phyloP scores from a whole-genome alignment of 2,888 invertebrate genomes.

The Tryphoninae sp. region DNA sequence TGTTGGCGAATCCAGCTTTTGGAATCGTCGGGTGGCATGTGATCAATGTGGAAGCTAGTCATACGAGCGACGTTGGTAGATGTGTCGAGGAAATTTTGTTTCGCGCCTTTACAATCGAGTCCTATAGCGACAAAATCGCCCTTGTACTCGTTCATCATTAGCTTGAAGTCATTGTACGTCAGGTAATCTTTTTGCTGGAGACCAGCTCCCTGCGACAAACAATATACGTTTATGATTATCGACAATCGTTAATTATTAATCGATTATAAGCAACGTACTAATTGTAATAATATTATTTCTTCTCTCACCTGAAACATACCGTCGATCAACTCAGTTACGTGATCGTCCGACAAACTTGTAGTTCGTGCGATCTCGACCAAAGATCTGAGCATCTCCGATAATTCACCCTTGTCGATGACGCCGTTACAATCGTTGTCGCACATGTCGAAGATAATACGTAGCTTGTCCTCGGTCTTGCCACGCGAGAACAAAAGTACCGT shows the following conservation, averaged over 20 bases:
- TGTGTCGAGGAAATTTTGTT: conserved; percentile 96
- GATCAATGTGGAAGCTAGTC: conserved; percentile 95
- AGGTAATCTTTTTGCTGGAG: conserved; percentile 94
- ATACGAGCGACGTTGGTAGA: conserved; percentile 97
- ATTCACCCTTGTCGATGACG: conserved; percentile 95
- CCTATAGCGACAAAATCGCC: conserved; percentile 97
- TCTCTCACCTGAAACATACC: conserved; percentile 92
- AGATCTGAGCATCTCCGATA: conserved; percentile 96
- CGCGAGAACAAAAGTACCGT: conserved; percentile 96
- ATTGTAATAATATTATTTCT: conserved; percentile 36
- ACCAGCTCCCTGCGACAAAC: conserved; percentile 89
- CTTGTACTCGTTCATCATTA: conserved; percentile 98
- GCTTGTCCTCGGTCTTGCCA: conserved; percentile 95
- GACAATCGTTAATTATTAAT: neutral
- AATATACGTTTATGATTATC: conserved; percentile 4
- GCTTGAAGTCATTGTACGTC: conserved; percentile 95
- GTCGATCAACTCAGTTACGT: conserved; percentile 95
- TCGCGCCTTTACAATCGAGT: conserved; percentile 96
- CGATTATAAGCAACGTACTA: conserved; percentile 8
- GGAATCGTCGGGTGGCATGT: conserved; percentile 84
- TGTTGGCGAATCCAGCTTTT: conserved; percentile 87
- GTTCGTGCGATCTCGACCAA: conserved; percentile 96
- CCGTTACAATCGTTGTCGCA: conserved; percentile 97
- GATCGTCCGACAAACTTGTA: conserved; percentile 93
- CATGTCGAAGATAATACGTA: conserved; percentile 98